phyloP scores from a whole-genome alignment of 2,888 invertebrate genomes.

The Drosophila gaucha region DNA sequence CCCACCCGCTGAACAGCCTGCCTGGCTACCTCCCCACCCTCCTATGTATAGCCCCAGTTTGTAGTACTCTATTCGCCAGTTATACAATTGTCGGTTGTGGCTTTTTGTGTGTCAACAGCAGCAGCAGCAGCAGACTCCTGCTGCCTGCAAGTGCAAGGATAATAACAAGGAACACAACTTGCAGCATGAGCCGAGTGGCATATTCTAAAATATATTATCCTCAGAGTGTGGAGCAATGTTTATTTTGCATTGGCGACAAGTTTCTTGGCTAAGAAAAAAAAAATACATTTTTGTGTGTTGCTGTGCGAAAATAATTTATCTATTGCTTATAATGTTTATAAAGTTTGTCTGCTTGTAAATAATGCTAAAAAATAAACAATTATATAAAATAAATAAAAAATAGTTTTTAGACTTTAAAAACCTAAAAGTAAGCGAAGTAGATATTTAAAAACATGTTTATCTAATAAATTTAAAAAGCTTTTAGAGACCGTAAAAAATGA shows the following conservation, averaged over 20 bases:
- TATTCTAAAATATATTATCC: slow-evolving; percentile 34
- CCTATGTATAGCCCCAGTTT: not conserved
- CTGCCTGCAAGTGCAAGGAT: slow-evolving; percentile 49
- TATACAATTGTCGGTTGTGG: slow-evolving; percentile 45
- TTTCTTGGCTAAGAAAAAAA: slow-evolving; percentile 7
- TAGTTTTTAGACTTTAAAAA: too few species aligned
- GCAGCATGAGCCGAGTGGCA: slow-evolving; percentile 28
- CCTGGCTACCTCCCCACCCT: not conserved
- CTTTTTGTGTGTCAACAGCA: slow-evolving; percentile 52
- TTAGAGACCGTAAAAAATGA: too few species aligned
- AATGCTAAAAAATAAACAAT: not conserved
- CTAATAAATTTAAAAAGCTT: too few species aligned
- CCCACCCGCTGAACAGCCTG: not conserved
- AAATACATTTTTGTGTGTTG: slow-evolving; percentile 5
- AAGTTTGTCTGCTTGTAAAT: slow-evolving; percentile 2
- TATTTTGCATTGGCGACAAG: slow-evolving; percentile 24
- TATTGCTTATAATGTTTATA: not conserved
- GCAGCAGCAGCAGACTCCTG: slow-evolving; percentile 6
- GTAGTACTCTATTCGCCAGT: slow-evolving; percentile 27
- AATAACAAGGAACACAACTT: slow-evolving; percentile 37
- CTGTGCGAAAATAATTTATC: slow-evolving; percentile 4
- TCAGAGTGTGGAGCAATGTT: slow-evolving; percentile 18
- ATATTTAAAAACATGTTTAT: too few species aligned
- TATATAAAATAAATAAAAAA: not conserved
- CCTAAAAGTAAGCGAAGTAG: too few species aligned